Conservation (phyloP, 2,113 vertebrate genomes). For the Coracopsis vasa region DNA sequence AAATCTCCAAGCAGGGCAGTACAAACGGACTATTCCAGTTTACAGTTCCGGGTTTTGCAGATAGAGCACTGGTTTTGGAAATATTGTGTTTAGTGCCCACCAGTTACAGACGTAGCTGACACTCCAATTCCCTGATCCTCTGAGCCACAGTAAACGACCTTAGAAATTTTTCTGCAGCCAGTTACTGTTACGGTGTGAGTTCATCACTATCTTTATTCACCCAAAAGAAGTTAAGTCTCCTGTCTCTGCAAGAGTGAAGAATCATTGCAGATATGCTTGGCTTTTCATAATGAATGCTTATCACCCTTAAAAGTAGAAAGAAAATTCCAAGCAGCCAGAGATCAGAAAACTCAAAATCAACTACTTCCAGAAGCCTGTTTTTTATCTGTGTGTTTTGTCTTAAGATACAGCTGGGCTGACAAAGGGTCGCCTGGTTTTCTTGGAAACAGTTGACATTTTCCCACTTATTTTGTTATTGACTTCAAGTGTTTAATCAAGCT, state of each 20-base stretch:
- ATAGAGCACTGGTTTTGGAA: background rate
- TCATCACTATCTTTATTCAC: background rate
- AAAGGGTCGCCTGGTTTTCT: background rate
- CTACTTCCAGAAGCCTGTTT: background rate
- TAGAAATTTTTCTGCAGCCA: background rate
- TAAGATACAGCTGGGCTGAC: background rate
- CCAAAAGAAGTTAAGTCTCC: background rate
- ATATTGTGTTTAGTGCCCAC: background rate
- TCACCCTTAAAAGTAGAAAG: background rate
- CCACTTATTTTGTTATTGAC: background rate
- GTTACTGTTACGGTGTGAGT: background rate
- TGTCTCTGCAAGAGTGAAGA: background rate
- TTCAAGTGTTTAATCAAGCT: background rate
- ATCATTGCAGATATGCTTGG: background rate
- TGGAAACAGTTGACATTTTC: background rate
- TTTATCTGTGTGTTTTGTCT: background rate
- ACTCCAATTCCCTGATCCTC: background rate
- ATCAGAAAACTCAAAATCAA: background rate
- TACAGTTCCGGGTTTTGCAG: background rate
- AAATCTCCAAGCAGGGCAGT: background rate
- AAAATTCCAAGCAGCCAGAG: background rate
- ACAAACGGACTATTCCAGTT: background rate
- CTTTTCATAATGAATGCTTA: background rate
- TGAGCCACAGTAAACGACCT: background rate
- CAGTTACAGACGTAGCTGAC: background rate